Evolutionary conservation across 53 echinoderm and acorn worm genomes (phyloP).

Genomic region (Apostichopus leukothele): DNA sequence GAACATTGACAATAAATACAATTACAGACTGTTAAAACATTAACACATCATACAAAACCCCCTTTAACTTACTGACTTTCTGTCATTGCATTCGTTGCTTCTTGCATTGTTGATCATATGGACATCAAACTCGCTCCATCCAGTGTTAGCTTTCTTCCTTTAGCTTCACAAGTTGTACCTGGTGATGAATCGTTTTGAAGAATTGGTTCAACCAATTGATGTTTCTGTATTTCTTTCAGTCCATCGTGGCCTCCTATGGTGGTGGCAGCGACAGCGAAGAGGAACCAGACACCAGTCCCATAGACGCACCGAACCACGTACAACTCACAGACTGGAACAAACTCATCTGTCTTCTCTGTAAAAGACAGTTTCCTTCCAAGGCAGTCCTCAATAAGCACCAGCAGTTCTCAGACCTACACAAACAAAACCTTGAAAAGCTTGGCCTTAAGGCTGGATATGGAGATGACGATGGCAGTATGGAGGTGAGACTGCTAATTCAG

Average conservation of each 20-base stretch:
- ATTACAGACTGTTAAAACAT: not conserved
- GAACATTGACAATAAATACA: too few species aligned
- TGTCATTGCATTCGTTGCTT: too few species aligned
- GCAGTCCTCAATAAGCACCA: slow-evolving; percentile 94
- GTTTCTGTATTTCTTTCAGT: slow-evolving; percentile 17
- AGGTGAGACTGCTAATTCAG: not conserved
- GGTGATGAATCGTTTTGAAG: not conserved
- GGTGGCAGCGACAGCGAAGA: slow-evolving; percentile 97
- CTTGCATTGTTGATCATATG: too few species aligned
- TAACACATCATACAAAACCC: too few species aligned
- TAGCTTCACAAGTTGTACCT: too few species aligned
- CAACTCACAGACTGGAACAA: slow-evolving; percentile 88
- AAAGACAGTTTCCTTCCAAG: slow-evolving; percentile 88
- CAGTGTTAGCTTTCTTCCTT: not conserved
- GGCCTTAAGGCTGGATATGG: slow-evolving; percentile 46
- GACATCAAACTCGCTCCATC: not conserved
- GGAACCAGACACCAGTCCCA: slow-evolving; percentile 54
- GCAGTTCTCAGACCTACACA: slow-evolving; percentile 97
- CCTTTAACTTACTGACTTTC: too few species aligned
- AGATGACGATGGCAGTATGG: slow-evolving; percentile 4
- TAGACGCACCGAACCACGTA: slow-evolving; percentile 36
- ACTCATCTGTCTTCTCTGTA: slow-evolving; percentile 93
- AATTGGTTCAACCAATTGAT: not conserved
- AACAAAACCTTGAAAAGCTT: slow-evolving; percentile 82
- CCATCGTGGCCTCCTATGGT: slow-evolving; percentile 86